Evolutionary conservation across 1,140 invertebrate genomes (phyloP), one percentile per base, ranked within the genome.

Genomic region (Drosophila takahashii): DNA sequence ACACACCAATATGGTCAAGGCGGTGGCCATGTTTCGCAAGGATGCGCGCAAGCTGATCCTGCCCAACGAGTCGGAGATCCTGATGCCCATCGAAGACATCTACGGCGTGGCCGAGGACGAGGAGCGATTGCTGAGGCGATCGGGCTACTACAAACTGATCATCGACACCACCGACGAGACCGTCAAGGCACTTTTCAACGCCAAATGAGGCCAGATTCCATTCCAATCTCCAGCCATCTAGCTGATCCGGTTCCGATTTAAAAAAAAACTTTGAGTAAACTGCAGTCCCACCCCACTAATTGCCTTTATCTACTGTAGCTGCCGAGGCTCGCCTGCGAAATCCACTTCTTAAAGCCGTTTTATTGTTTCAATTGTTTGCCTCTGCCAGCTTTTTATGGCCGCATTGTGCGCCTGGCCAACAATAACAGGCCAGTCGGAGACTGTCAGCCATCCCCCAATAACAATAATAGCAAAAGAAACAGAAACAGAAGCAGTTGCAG

Each of bases 291-390:
- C 22, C 10, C 10, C 56, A 53, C 37, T 81, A 81, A 81, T 81
- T 81, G 79, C 79, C 80, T 81, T 73, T 81, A 81, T 72, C 79
- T 77, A 52, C 42, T 44, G 39, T 41, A 29, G 27, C 11, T 8
- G 1, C 9, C 16, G 16, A 2, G 2, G 16, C 41, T 36, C 37
- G 27, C 29, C 29, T 32, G 8, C 18, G 45, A 62, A 57, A 18
- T 34, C 47, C 34, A 42, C 6, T 39, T 48, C 75, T 83, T 86
- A 81, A 86, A 86, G 79, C 79, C 84, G 51, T 81, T 86, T 86
- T 86, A 83, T 86, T 86, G 83, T 86, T 76, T 81, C 83, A 87
- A 86, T 87, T 86, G 83, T 86, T 87, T 57, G 58, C 32, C 54
- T 70, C 56, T 57, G 83, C 73, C 59, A 54, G 76, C 80, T 79